phyloP scores from a whole-genome alignment of 2,888 invertebrate species.

The Zootermopsis nevadensis region DNA sequence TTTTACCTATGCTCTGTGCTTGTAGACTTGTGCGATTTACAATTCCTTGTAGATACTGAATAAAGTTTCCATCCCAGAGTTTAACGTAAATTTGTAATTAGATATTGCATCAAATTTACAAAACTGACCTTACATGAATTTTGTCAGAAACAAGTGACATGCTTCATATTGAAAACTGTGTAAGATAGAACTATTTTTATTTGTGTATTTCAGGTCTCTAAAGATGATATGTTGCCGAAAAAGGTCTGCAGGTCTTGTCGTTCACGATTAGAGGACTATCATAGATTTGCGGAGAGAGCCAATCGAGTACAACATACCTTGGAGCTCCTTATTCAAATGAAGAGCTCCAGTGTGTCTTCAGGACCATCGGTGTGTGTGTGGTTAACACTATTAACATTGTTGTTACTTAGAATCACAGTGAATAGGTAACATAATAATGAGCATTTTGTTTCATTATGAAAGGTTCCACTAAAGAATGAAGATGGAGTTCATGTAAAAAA shows the following conservation, averaged over 20 bases:
- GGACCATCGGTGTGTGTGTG: background rate
- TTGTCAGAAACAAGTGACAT: background rate
- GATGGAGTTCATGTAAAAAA: conserved; percentile 37
- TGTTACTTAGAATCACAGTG: background rate
- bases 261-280: conserved; percentile 46
- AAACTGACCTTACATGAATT: background rate
- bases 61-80: background rate
- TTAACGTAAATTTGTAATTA: background rate
- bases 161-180: background rate
- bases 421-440: background rate
- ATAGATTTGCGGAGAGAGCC: conserved; percentile 50
- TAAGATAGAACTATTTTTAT: background rate
- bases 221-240: conserved; percentile 51
- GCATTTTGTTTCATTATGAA: background rate
- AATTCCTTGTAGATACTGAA: background rate
- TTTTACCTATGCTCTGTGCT: background rate
- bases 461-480: conserved; percentile 19
- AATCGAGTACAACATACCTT: conserved; percentile 50
- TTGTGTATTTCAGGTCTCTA: conserved; percentile 45
- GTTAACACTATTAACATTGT: background rate
- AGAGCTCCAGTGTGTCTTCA: background rate
- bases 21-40: background rate
- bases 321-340: conserved; percentile 46
- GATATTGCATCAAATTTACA: background rate
- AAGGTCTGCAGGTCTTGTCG: conserved; percentile 50